These are phyloP conservation scores for Hedychridium roseum DNA, from an alignment of 2,888 invertebrate species.

Conservation along the genomic window DNA sequence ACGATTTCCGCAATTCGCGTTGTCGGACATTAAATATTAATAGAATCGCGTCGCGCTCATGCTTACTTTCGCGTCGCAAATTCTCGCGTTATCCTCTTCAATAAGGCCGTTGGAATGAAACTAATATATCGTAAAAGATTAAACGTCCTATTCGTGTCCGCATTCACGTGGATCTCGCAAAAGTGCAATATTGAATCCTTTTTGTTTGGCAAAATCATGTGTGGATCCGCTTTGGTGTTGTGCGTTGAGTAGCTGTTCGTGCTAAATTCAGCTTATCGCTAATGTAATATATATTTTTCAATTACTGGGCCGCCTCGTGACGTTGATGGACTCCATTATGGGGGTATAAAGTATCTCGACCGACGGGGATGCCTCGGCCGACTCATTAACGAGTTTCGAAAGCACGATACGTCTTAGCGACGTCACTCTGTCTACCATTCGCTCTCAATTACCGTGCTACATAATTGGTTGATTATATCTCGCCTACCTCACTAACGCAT, in stretches of 20 bases:
- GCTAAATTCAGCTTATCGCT: constrained; percentile 5
- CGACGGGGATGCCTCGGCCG: constrained; percentile 15
- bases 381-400: constrained; percentile 25
- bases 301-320: neutral
- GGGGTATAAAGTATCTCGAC: constrained; percentile 11
- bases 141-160: too few relatives aligned
- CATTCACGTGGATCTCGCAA: too few relatives aligned
- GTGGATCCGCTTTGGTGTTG: too few relatives aligned
- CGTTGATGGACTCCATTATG: neutral
- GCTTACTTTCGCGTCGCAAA: too few relatives aligned
- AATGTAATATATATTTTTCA: constrained; percentile 1
- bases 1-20: neutral
- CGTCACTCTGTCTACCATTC: constrained; percentile 7
- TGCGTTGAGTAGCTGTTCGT: too few relatives aligned
- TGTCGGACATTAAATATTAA: constrained; percentile 6
- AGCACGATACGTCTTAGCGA: constrained; percentile 20
- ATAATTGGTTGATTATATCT: constrained; percentile 38
- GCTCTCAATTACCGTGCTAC: constrained; percentile 24
- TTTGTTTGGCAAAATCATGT: too few relatives aligned
- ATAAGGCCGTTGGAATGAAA: too few relatives aligned
- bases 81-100: too few relatives aligned
- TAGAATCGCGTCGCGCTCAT: too few relatives aligned
- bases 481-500: constrained; percentile 19
- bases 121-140: too few relatives aligned
- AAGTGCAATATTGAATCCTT: too few relatives aligned